A percentile compares a stretch with the other conserved stretches of the same genome.
These are phyloP conservation scores for Gymnoscopelus microlampas DNA, from an alignment of 2,797 vertebrate species.

Conservation along the genomic window DNA sequence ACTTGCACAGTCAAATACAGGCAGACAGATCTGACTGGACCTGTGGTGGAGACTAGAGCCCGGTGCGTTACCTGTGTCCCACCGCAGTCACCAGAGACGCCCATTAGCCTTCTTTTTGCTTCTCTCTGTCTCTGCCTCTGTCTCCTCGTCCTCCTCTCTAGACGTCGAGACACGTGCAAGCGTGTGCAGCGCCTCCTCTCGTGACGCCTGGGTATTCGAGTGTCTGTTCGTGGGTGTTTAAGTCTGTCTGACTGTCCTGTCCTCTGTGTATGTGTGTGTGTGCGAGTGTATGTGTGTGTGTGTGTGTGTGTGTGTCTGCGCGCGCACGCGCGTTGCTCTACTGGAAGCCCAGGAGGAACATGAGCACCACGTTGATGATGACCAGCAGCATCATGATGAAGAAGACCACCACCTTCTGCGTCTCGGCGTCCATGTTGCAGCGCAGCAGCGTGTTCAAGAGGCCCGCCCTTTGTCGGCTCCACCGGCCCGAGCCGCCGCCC, in stretches of 20 bases:
- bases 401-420: constrained; percentile 94
- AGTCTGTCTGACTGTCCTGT: background rate
- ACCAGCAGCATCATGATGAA: constrained; percentile 95
- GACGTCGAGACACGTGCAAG: background rate
- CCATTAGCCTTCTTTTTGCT: constrained; percentile 60
- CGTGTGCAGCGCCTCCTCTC: background rate
- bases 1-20: constrained; percentile 4
- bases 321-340: constrained; percentile 63
- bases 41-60: background rate
- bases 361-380: constrained; percentile 96
- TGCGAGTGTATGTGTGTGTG: background rate
- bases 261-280: constrained; percentile 5
- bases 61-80: constrained; percentile 65
- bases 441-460: constrained; percentile 86
- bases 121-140: constrained; percentile 5
- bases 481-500: constrained; percentile 65
- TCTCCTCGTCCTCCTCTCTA: constrained; percentile 16
- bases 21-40: constrained; percentile 4
- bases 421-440: constrained; percentile 95
- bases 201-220: too few species aligned
- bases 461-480: constrained; percentile 83
- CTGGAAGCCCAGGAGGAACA: constrained; percentile 95
- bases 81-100: constrained; percentile 67
- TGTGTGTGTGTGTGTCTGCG: background rate
- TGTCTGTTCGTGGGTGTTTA: too few species aligned